Evolutionary conservation across 2,888 invertebrate genomes (phyloP).

Genomic region (Stenurella melanura): DNA sequence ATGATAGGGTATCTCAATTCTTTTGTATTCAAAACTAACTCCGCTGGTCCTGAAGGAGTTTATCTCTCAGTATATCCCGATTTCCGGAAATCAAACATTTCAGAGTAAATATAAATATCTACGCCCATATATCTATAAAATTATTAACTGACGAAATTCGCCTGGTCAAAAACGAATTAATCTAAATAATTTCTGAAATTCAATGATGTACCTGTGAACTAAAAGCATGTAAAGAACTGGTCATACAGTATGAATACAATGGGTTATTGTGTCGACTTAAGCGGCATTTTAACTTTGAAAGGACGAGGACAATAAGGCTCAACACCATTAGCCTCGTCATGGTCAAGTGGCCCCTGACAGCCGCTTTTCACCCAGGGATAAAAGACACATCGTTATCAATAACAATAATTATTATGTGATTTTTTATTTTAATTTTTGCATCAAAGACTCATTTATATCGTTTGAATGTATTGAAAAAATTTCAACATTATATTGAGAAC

Average conservation of each 20-base stretch:
- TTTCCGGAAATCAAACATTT: too few species aligned
- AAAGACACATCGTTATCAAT: constrained; percentile 59
- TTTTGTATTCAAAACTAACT: too few species aligned
- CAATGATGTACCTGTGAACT: constrained; percentile 30
- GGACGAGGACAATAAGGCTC: constrained; percentile 49
- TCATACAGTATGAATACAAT: constrained; percentile 36
- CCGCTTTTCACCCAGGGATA: constrained; percentile 50
- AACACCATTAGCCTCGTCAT: constrained; percentile 59
- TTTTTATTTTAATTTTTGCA: constrained; percentile 26
- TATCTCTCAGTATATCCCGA: too few species aligned
- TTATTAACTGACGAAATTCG: constrained; percentile 1
- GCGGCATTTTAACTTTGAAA: constrained; percentile 43
- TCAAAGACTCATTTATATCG: constrained; percentile 14
- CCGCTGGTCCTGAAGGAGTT: too few species aligned
- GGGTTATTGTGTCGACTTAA: constrained; percentile 41
- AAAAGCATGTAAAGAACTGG: constrained; percentile 37
- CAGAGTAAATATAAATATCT: too few species aligned
- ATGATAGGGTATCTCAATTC: too few species aligned
- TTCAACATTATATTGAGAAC: too few species aligned
- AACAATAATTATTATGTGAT: constrained; percentile 39
- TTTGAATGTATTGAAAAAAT: constrained; percentile 2
- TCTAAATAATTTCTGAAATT: constrained; percentile 34
- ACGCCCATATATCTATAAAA: too few species aligned
- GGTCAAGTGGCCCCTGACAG: constrained; percentile 57
- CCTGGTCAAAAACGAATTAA: constrained; percentile 11